These are phyloP conservation scores for Vespertilio murinus DNA, from an alignment of 2,797 vertebrate species.

Conservation along the genomic window DNA sequence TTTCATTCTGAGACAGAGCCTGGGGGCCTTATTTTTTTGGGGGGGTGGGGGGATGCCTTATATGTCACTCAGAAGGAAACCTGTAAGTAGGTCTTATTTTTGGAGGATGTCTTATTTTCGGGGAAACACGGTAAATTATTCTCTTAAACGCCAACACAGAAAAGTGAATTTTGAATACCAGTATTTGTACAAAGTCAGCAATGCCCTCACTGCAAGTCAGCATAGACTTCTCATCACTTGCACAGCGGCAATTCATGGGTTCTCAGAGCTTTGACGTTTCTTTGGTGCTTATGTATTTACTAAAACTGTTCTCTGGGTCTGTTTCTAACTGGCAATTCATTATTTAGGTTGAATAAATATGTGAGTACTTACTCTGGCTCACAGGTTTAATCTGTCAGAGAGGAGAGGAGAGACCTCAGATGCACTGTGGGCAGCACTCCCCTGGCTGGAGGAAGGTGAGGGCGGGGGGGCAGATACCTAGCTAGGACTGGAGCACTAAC, in stretches of 20 bases:
- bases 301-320: not conserved
- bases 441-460: not conserved
- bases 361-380: not conserved
- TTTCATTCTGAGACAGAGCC: too few species aligned
- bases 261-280: not conserved
- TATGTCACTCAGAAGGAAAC: too few species aligned
- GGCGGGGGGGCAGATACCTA: fast-evolving
- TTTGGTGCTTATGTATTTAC: not conserved
- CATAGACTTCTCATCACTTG: not conserved
- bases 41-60: too few species aligned
- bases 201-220: not conserved
- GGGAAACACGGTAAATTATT: too few species aligned
- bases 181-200: not conserved
- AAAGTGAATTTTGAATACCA: not conserved
- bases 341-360: not conserved
- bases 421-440: not conserved
- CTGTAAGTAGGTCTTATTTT: too few species aligned
- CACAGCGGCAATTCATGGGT: not conserved
- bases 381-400: not conserved
- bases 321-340: not conserved
- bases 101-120: too few species aligned
- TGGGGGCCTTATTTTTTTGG: too few species aligned
- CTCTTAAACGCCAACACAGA: not conserved
- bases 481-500: fast-evolving
- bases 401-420: not conserved